A percentile compares a stretch with the other conserved stretches of the same genome.
Conservation (phyloP, 1,140 invertebrate species). For the Copidosoma floridanum region DNA sequence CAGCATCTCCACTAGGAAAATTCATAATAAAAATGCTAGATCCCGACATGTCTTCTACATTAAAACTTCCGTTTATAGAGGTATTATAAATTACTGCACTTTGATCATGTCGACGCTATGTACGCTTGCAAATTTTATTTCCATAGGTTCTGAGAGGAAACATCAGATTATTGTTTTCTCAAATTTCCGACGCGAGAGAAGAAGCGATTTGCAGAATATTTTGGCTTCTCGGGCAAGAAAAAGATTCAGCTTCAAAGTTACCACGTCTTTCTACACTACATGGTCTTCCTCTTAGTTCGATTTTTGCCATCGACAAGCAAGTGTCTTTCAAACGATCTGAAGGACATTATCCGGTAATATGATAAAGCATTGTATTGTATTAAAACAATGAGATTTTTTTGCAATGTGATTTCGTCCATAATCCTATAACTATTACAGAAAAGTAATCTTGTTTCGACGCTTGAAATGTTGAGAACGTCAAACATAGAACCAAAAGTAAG, state of each 20-base stretch:
- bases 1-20: conserved; percentile 54
- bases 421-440: conserved; percentile 29
- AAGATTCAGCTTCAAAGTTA: conserved; percentile 47
- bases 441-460: conserved; percentile 41
- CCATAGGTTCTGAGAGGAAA: conserved; percentile 56
- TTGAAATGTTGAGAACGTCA: conserved; percentile 45
- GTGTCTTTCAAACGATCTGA: conserved; percentile 33
- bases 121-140: background rate
- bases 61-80: conserved; percentile 58
- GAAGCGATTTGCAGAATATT: conserved; percentile 57
- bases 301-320: conserved; percentile 48
- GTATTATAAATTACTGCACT: conserved; percentile 32
- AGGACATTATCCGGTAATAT: conserved; percentile 44
- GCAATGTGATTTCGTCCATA: background rate
- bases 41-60: conserved; percentile 59
- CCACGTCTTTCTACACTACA: conserved; percentile 54
- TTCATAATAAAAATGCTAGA: conserved; percentile 64
- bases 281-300: conserved; percentile 47
- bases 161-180: conserved; percentile 52
- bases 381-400: too few relatives aligned
- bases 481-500: conserved; percentile 59
- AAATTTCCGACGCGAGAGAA: conserved; percentile 47
- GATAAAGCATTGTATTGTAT: too few relatives aligned
- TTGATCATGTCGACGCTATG: conserved; percentile 2
- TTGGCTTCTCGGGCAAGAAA: conserved; percentile 55